These are phyloP conservation scores for Urophycis tenuis DNA, from an alignment of 2,797 vertebrate genomes.

Conservation along the genomic window DNA sequence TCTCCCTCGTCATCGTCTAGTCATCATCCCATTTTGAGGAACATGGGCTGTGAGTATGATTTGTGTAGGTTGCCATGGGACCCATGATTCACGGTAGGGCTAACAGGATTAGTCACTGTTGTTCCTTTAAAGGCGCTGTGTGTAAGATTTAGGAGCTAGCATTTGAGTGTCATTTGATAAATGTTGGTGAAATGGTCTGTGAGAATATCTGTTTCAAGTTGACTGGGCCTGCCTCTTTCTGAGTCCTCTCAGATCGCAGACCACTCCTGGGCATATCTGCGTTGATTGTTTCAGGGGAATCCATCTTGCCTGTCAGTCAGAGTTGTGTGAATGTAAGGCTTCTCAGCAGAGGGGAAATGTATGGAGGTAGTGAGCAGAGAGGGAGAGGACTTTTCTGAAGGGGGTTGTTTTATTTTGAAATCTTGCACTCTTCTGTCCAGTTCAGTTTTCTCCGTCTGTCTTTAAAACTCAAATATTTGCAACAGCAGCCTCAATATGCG, in stretches of 20 bases:
- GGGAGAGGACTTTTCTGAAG: background rate
- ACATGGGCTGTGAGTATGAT: background rate
- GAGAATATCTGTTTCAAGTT: background rate
- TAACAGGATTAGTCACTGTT: background rate
- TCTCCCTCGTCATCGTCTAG: constrained; percentile 30
- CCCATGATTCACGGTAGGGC: background rate
- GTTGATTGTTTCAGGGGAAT: background rate
- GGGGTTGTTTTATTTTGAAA: background rate
- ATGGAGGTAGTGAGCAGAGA: background rate
- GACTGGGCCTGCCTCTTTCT: background rate
- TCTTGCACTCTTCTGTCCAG: background rate
- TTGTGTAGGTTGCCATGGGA: background rate
- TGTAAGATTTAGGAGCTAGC: background rate
- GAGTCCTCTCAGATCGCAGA: background rate
- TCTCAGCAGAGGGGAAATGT: background rate
- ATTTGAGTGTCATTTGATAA: background rate
- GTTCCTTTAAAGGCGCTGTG: background rate
- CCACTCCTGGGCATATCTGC: background rate
- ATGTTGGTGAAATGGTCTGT: background rate
- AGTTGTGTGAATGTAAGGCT: background rate
- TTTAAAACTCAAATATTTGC: background rate
- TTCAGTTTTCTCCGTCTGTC: background rate
- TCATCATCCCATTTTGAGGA: constrained; percentile 2
- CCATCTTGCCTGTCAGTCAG: background rate
- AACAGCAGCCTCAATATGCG: background rate